A percentile compares a stretch with the other conserved stretches of the same genome.
phyloP scores from a whole-genome alignment of 2,113 vertebrate genomes.

The Blennius ocellaris region DNA sequence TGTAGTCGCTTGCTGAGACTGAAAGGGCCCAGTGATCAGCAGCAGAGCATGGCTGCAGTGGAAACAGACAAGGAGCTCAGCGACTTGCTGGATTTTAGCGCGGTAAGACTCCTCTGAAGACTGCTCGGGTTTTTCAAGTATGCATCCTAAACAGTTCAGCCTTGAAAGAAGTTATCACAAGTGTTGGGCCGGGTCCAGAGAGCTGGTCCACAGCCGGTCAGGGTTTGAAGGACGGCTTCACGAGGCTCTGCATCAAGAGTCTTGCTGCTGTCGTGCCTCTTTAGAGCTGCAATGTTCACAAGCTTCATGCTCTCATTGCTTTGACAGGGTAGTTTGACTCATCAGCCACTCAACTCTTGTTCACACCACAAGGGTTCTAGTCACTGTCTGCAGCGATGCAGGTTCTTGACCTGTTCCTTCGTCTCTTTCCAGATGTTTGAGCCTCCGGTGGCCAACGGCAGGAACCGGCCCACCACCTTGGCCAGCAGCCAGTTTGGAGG shows the following conservation, averaged over 20 bases:
- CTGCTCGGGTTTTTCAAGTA: conserved; percentile 27
- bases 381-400: conserved; percentile 1
- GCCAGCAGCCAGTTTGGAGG: conserved; percentile 90
- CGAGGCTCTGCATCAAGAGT: conserved; percentile 10
- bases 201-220: conserved; percentile 7
- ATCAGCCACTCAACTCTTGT: conserved; percentile 9
- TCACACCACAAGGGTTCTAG: conserved; percentile 5
- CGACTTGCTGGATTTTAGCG: conserved; percentile 98
- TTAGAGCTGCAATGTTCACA: conserved; percentile 17
- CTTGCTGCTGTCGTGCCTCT: conserved; percentile 16
- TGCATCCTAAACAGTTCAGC: conserved; percentile 15
- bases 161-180: not conserved
- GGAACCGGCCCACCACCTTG: conserved; percentile 90
- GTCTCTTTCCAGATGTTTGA: conserved; percentile 93
- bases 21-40: conserved; percentile 84
- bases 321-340: conserved; percentile 20
- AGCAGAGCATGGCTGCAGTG: conserved; percentile 94
- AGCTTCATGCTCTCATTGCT: conserved; percentile 11
- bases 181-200: conserved; percentile 1
- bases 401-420: conserved; percentile 26
- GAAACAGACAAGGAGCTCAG: conserved; percentile 98
- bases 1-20: conserved; percentile 80
- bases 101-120: conserved; percentile 85
- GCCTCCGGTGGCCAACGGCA: conserved; percentile 91
- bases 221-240: conserved; percentile 21